These are phyloP conservation scores for Melinaea marsaeus DNA, from an alignment of 2,888 invertebrate genomes.

Conservation along the genomic window DNA sequence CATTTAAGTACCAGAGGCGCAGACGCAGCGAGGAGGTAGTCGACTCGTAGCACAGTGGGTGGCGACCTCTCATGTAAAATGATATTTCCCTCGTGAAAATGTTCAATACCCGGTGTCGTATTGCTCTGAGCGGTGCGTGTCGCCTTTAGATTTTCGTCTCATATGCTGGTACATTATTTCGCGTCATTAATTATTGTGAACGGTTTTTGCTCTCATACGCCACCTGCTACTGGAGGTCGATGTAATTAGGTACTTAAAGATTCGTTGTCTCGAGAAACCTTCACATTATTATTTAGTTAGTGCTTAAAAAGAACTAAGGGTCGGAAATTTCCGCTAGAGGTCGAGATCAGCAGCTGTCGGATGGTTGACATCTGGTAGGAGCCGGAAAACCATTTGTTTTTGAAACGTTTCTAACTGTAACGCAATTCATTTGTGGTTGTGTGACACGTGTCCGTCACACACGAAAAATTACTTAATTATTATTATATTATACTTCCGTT, in stretches of 20 bases:
- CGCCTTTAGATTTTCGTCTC: constrained; percentile 73
- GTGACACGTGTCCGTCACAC: constrained; percentile 48
- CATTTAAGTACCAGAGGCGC: constrained; percentile 42
- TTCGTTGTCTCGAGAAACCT: constrained; percentile 39
- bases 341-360: constrained; percentile 71
- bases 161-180: constrained; percentile 76
- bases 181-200: constrained; percentile 75
- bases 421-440: constrained; percentile 42
- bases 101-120: constrained; percentile 71
- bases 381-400: constrained; percentile 68
- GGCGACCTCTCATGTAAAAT: constrained; percentile 66
- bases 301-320: background rate
- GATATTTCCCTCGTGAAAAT: constrained; percentile 75
- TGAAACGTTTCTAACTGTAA: constrained; percentile 39
- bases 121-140: constrained; percentile 61
- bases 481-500: background rate
- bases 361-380: constrained; percentile 73
- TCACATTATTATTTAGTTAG: constrained; percentile 28
- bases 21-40: constrained; percentile 42
- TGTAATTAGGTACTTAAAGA: constrained; percentile 62
- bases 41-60: constrained; percentile 58
- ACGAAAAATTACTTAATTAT: constrained; percentile 24
- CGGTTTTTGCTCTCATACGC: constrained; percentile 64
- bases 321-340: constrained; percentile 14
- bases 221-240: constrained; percentile 65